Percentiles rank a stretch among this genome's conserved stretches.
These are phyloP conservation scores for Leptodactylus fallax DNA, from an alignment of 2,797 vertebrate genomes.

Conservation along the genomic window DNA sequence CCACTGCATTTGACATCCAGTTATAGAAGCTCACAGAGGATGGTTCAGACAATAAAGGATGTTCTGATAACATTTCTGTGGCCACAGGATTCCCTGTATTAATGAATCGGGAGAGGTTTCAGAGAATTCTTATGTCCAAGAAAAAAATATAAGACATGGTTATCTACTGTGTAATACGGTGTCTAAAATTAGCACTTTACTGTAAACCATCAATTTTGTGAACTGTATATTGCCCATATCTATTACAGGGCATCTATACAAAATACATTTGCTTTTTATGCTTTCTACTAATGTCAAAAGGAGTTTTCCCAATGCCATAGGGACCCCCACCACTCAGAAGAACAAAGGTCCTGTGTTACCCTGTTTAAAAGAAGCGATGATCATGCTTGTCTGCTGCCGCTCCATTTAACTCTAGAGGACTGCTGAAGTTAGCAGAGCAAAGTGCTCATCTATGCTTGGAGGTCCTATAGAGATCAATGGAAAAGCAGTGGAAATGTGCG, in stretches of 20 bases:
- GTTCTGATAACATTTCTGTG: slow-evolving; percentile 92
- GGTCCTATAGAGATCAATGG: no score
- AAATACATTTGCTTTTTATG: no score
- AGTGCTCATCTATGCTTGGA: no score
- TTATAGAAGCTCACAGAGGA: slow-evolving; percentile 98
- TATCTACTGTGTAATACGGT: background rate
- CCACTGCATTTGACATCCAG: slow-evolving; percentile 99
- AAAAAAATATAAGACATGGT: slow-evolving; percentile 25
- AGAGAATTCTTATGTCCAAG: slow-evolving; percentile 45
- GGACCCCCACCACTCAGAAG: no score
- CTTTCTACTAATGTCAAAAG: no score
- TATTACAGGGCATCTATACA: background rate
- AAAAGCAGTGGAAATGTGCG: no score
- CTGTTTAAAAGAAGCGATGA: no score
- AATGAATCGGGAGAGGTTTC: slow-evolving; percentile 52
- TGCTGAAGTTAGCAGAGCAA: no score
- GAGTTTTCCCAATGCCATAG: no score
- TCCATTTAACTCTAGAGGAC: no score
- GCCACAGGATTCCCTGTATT: slow-evolving; percentile 84
- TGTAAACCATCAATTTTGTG: background rate
- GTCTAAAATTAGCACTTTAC: background rate
- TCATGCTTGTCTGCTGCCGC: no score
- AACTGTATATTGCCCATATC: background rate
- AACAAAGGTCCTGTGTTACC: no score
- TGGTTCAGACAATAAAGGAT: slow-evolving; percentile 93